Percentiles rank a stretch among this genome's conserved stretches.
Conservation (phyloP, 2,888 invertebrate genomes). For the Steinernema hermaphroditum region DNA sequence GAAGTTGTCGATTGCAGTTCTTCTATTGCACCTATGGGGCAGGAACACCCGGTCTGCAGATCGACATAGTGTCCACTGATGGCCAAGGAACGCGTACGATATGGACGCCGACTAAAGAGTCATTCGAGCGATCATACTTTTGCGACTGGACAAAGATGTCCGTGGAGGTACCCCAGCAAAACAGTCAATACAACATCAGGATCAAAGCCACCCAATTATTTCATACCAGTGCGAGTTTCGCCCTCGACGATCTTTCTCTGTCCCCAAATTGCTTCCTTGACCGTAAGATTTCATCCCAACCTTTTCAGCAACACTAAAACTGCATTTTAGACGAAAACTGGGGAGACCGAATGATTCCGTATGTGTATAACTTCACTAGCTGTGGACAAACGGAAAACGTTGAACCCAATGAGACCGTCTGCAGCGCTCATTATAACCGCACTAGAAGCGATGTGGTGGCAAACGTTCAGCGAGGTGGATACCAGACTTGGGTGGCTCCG, state of each 20-base stretch:
- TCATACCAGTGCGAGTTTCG: conserved; percentile 32
- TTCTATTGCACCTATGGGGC: conserved; percentile 9
- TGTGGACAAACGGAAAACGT: background rate
- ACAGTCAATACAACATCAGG: conserved; percentile 44
- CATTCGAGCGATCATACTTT: conserved; percentile 37
- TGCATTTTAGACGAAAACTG: conserved; percentile 20
- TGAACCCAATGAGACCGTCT: background rate
- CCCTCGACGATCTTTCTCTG: conserved; percentile 49
- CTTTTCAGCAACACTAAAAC: background rate
- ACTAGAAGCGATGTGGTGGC: background rate
- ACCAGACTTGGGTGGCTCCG: background rate
- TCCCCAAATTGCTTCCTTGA: conserved; percentile 50
- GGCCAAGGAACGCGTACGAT: conserved; percentile 39
- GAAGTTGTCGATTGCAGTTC: conserved; percentile 31
- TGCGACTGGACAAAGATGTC: conserved; percentile 45
- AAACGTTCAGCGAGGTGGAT: background rate
- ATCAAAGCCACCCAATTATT: conserved; percentile 47
- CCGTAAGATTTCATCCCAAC: conserved; percentile 27
- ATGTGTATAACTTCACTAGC: background rate
- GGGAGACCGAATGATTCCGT: conserved; percentile 4
- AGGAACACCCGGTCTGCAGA: background rate
- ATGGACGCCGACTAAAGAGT: conserved; percentile 45
- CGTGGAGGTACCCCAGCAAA: conserved; percentile 34
- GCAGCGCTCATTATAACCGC: background rate
- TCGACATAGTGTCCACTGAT: background rate